These are phyloP conservation scores for Acholoe squamosa DNA, from an alignment of 2,888 invertebrate genomes.

Conservation along the genomic window DNA sequence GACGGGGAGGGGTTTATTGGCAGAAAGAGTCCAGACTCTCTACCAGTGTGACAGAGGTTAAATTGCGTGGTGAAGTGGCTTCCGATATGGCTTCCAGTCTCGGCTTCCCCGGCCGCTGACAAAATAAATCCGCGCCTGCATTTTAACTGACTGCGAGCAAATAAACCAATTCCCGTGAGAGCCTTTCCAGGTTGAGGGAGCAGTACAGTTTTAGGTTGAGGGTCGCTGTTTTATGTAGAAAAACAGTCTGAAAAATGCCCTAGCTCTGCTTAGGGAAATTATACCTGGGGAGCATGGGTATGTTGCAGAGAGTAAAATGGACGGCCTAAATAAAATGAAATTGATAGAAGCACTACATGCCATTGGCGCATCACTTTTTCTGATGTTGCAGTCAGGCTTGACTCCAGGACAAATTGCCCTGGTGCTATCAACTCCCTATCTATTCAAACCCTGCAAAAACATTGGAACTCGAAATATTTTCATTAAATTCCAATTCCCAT, in stretches of 20 bases:
- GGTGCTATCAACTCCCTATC: no score
- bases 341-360: no score
- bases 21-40: neutral
- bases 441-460: no score
- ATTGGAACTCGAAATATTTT: no score
- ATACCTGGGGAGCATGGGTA: neutral
- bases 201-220: neutral
- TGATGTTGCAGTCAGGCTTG: no score
- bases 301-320: no score
- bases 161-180: constrained; percentile 12
- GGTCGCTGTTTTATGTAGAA: neutral
- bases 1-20: neutral
- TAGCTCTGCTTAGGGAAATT: neutral
- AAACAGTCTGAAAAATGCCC: neutral
- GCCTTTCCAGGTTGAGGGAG: neutral
- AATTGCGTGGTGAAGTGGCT: constrained; percentile 27
- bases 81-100: constrained; percentile 14
- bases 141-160: neutral
- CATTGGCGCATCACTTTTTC: no score
- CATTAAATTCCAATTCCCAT: no score
- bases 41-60: neutral
- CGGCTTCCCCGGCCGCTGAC: neutral
- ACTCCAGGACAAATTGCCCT: no score
- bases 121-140: neutral
- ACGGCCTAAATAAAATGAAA: no score